Percentiles rank a stretch among this genome's conserved stretches.
Conservation (phyloP, 2,113 vertebrate genomes). For the Gobius niger region DNA sequence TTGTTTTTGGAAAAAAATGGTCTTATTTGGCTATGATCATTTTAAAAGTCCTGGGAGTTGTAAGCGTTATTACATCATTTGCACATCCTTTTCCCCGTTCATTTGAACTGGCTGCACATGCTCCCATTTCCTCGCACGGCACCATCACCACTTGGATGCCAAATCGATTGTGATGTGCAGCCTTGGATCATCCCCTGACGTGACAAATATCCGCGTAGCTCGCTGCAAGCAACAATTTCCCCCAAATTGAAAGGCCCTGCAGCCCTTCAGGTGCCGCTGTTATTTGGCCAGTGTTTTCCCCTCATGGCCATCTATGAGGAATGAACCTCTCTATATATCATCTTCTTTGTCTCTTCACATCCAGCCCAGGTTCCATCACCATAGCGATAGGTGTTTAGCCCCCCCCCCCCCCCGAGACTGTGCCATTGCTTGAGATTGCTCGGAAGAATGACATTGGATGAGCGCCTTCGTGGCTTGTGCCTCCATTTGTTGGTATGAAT, state of each 20-base stretch:
- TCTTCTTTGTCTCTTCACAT: constrained; percentile 66
- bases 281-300: constrained; percentile 67
- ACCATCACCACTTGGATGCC: constrained; percentile 10
- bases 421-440: constrained; percentile 58
- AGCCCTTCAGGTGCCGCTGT: constrained; percentile 52
- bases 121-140: constrained; percentile 19
- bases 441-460: constrained; percentile 42
- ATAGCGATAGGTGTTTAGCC: constrained; percentile 68
- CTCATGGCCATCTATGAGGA: constrained; percentile 66
- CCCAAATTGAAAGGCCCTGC: constrained; percentile 65
- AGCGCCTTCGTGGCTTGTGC: constrained; percentile 38
- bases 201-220: constrained; percentile 60
- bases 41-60: too few relatives aligned
- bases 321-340: constrained; percentile 70
- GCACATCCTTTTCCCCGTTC: constrained; percentile 16
- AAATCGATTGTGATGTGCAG: constrained; percentile 60
- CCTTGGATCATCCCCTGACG: constrained; percentile 48
- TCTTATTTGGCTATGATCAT: too few relatives aligned
- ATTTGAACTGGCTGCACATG: constrained; percentile 20
- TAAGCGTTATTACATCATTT: constrained; percentile 17
- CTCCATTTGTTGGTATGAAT: constrained; percentile 71
- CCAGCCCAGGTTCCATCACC: constrained; percentile 69
- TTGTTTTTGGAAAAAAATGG: too few relatives aligned
- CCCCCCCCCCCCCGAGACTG: constrained; percentile 53
- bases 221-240: constrained; percentile 66